Evolutionary conservation across 1,140 invertebrate species (phyloP), one percentile per base, ranked within the genome.

Genomic region (Sinella curviseta): DNA sequence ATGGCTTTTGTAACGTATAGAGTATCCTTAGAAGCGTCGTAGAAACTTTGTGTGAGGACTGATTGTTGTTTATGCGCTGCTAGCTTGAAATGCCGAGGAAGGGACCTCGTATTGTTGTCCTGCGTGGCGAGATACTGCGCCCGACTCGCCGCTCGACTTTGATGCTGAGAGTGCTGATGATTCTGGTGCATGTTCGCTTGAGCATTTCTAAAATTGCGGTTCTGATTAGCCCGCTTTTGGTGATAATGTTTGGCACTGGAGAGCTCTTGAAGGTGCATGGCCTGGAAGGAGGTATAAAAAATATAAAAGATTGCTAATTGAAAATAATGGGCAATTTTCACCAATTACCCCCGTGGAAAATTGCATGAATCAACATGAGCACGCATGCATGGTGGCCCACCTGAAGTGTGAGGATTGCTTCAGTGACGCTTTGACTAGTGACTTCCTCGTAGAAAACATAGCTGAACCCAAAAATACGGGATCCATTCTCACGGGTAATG

Each of bases 371-470:
- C 67, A 80, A 65, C 28, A 35, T n/a, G n/a, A n/a, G n/a, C n/a
- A n/a, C n/a, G n/a, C n/a, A n/a, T n/a, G n/a, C 33, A 20, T 79
- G 30, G 30, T 20, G 30, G 20, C 74, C 82, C 86, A 93, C 92
- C 88, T 97, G 95, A 74, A 98, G 89, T 8, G 95, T 97, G 87
- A 97, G 94, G 91, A 99, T 96, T 48, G 96, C 96, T 82, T 92
- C 93, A 86, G 95, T 96, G 82, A 98, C 97, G 86, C 96, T 94
- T 73, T 91, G 90, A 86, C 96, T 96, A 74, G 92, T 91, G 82
- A 97, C 95, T 89, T 97, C 94, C 88, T 99, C 97, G 89, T 94
- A 98, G 87, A 99, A 99, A 17, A 96, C 92, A 78, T 96, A 90
- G 83, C 95, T 95, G 85, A 96, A 97, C 54, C 98, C 98, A 90